Conservation (phyloP, 1,140 invertebrate species). For the Fopius arisanus region DNA sequence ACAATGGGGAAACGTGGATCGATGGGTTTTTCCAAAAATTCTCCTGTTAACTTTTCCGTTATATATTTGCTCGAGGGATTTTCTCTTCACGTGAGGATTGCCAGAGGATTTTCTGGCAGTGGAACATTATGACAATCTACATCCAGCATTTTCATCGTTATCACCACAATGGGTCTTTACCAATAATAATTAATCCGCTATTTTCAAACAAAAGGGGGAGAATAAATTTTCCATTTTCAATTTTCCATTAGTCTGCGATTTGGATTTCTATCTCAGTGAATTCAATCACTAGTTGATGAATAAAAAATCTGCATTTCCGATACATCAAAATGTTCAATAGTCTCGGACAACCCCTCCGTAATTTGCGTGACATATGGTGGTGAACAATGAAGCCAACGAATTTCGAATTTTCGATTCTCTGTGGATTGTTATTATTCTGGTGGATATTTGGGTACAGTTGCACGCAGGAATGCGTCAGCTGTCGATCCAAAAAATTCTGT, state of each 20-base stretch:
- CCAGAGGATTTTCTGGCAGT: neutral
- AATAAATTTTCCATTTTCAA: neutral
- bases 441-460: constrained; percentile 9
- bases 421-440: neutral
- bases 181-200: neutral
- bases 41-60: constrained; percentile 26
- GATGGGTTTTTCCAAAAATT: constrained; percentile 25
- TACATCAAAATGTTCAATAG: constrained; percentile 7
- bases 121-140: constrained; percentile 33
- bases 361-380: neutral
- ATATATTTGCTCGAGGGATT: constrained; percentile 29
- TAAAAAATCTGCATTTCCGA: neutral
- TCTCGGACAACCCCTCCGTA: neutral
- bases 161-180: neutral
- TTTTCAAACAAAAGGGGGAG: neutral
- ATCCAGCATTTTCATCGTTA: constrained; percentile 24
- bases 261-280: neutral
- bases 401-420: neutral
- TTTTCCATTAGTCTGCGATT: neutral
- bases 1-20: constrained; percentile 3
- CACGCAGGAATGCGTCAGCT: constrained; percentile 39
- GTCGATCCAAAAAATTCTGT: constrained; percentile 30
- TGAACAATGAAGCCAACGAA: neutral
- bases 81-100: constrained; percentile 7
- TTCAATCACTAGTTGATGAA: neutral